These are phyloP conservation scores for Sarcoramphus papa DNA, from an alignment of 2,797 vertebrate species.

Conservation along the genomic window DNA sequence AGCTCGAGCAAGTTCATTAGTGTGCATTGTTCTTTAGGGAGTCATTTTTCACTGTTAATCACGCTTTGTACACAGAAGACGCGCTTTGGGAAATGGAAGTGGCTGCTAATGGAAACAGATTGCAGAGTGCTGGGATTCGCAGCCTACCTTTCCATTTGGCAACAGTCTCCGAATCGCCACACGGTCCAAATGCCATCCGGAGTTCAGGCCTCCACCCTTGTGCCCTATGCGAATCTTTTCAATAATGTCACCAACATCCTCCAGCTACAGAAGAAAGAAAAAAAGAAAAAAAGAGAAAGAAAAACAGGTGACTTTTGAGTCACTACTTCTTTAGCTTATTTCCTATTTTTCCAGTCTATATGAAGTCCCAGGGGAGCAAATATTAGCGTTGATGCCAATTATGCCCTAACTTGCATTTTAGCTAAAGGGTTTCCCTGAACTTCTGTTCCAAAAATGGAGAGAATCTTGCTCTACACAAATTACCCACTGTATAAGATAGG, in stretches of 20 bases:
- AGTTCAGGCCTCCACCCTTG: constrained; percentile 84
- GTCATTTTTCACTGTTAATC: not conserved
- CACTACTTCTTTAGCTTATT: not conserved
- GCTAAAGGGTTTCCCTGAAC: not conserved
- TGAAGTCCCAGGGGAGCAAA: not conserved
- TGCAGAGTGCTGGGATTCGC: not conserved
- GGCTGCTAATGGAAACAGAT: not conserved
- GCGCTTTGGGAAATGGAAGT: not conserved
- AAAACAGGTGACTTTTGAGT: not conserved
- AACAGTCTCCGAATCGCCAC: constrained; percentile 90
- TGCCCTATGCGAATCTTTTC: constrained; percentile 97
- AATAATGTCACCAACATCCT: constrained; percentile 90
- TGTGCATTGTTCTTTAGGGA: not conserved
- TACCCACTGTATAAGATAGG: not conserved
- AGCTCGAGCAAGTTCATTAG: not conserved
- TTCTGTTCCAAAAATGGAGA: not conserved
- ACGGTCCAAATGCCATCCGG: constrained; percentile 92
- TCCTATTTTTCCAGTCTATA: not conserved
- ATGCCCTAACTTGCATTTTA: not conserved
- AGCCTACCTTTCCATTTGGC: constrained; percentile 89
- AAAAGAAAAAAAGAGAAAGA: not conserved
- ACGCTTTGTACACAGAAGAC: not conserved
- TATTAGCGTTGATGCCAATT: not conserved
- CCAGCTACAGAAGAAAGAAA: constrained; percentile 74
- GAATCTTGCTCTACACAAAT: not conserved